Base-by-base conservation (phyloP, 2,113 vertebrate genomes). In the Lontra canadensis region DNA sequence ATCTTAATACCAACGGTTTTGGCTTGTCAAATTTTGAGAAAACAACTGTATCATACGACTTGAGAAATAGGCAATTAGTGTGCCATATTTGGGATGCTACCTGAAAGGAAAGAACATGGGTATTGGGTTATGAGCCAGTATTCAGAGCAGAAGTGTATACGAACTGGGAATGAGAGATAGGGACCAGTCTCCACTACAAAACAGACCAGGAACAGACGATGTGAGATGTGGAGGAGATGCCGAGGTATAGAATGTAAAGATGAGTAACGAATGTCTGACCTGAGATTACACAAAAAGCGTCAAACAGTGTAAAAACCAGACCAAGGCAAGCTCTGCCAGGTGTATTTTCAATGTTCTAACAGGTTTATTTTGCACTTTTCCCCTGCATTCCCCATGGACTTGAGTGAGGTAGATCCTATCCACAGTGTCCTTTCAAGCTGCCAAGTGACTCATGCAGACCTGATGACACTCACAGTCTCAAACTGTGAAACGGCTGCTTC, bases 71-170 rank as follows among this genome's bases (percentile, higher is more conserved):
- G 10, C 29, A 79, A 42, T 34, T 31, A 49, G 34, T 29, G 34
- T 61, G 76, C 8, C 34, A 9, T 25, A 39, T 34, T 34, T 42
- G 13, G 1, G 49, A 17, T 52, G 3, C 6, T 26, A 6, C 10
- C 29, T 49, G 26, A n/a, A 63, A 65, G 26, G 29, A 94, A 82
- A 52, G 20, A 29, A 20, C n/a, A 1, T 3, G 1, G 4, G 21
- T 73, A 2, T 74, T 29, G 29, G 14, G 42, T 83, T 29, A 42
- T 1, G 4, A 74, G 55, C 34, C 26, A 26, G 10, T 39, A 49
- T 57, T 61, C 7, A 73, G 14, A 17, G 10, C 25, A 20, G 14
- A 67, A 29, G 1, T 39, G 0, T 1, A 3, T 6, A 3, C 2
- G 7, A 36, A 5, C 7, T 42, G 20, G 10, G n/a, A 96, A 57